Conservation (phyloP, 2,888 invertebrate species). For the Himalopsyche japonica region DNA sequence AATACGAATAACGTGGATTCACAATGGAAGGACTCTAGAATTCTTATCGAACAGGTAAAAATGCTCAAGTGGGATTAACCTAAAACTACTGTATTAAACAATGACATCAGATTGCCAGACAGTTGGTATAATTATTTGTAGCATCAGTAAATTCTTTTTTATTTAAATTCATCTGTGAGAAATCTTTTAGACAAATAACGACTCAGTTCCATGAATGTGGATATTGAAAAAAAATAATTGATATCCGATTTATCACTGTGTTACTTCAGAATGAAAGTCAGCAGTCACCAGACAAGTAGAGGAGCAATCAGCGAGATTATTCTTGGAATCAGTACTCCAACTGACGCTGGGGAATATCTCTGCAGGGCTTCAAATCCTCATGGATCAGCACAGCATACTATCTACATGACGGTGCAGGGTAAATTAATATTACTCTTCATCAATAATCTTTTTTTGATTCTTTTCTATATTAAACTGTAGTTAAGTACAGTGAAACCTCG, state of each 20-base stretch:
- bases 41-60: conserved; percentile 52
- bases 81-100: not conserved
- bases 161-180: too few relatives aligned
- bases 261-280: conserved; percentile 29
- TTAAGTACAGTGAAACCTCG: too few relatives aligned
- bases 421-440: not conserved
- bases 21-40: conserved; percentile 69
- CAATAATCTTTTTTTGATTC: too few relatives aligned
- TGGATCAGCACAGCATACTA: conserved; percentile 66
- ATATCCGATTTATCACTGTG: not conserved
- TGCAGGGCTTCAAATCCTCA: conserved; percentile 72
- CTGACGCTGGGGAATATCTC: conserved; percentile 72
- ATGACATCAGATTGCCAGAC: too few relatives aligned
- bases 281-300: conserved; percentile 30
- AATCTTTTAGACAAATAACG: too few relatives aligned
- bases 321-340: conserved; percentile 40
- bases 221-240: too few relatives aligned
- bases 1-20: conserved; percentile 77
- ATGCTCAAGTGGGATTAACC: not conserved
- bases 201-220: too few relatives aligned
- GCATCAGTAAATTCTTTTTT: too few relatives aligned
- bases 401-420: conserved; percentile 71
- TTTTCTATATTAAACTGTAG: too few relatives aligned
- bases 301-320: conserved; percentile 36
- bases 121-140: too few relatives aligned